Conservation (phyloP, 2,113 vertebrate species). For the Orthonyx spaldingii region DNA sequence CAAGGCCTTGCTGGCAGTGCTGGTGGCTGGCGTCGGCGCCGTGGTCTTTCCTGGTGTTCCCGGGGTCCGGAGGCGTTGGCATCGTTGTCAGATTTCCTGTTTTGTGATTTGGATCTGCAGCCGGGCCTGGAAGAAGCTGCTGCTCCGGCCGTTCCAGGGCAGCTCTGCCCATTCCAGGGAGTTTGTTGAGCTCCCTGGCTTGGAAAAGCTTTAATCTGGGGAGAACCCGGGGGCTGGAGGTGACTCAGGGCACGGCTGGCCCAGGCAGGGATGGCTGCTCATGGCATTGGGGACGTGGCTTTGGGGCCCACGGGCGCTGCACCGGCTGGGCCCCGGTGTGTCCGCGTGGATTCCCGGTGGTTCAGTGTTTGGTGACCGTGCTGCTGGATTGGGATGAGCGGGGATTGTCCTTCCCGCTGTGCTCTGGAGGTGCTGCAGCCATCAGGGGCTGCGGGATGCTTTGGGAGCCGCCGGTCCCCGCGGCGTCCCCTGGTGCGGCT, state of each 20-base stretch:
- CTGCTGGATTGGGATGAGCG: fast-evolving
- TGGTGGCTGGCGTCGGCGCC: fast-evolving
- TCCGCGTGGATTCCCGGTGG: fast-evolving
- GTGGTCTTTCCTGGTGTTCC: fast-evolving
- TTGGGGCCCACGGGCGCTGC: fast-evolving
- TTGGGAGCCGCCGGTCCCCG: fast-evolving
- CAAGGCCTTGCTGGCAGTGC: background rate
- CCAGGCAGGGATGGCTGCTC: background rate
- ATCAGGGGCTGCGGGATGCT: fast-evolving
- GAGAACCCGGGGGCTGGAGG: fast-evolving
- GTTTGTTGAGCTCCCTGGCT: background rate
- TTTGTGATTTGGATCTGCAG: background rate
- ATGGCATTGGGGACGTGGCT: fast-evolving
- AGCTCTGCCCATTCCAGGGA: background rate
- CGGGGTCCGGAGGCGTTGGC: fast-evolving
- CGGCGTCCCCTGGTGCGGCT: fast-evolving
- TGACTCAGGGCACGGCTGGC: background rate
- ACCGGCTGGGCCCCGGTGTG: fast-evolving
- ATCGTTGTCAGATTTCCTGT: fast-evolving
- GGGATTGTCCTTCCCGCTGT: background rate
- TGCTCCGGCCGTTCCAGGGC: background rate
- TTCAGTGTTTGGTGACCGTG: background rate
- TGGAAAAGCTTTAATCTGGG: background rate
- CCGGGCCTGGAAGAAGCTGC: background rate
- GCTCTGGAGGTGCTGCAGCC: fast-evolving